Evolutionary conservation across 2,888 invertebrate species (phyloP).

Genomic region (Onchidella celtica): DNA sequence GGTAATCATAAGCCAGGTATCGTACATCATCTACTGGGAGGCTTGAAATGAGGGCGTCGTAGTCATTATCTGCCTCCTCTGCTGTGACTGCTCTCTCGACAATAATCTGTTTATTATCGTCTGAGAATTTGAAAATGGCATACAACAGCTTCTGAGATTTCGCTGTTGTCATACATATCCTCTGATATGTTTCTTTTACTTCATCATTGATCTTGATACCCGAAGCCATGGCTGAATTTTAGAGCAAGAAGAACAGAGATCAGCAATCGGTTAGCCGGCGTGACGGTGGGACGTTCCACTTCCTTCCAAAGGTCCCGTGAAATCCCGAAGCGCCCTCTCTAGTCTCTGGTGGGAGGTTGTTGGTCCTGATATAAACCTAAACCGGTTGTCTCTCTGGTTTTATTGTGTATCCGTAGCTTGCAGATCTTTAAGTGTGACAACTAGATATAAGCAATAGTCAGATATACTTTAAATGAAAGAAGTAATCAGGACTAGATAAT

Average conservation of each 20-base stretch:
- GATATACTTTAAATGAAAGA: too few species aligned
- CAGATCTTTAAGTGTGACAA: background rate
- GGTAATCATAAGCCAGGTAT: constrained; percentile 45
- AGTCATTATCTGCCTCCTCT: background rate
- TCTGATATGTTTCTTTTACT: background rate
- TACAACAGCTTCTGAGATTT: constrained; percentile 21
- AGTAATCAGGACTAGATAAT: background rate
- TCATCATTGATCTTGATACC: constrained; percentile 39
- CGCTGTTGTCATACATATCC: background rate
- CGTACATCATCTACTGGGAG: constrained; percentile 42
- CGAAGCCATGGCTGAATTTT: constrained; percentile 28
- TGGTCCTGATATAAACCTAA: too few species aligned
- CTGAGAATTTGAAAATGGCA: constrained; percentile 30
- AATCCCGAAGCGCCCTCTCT: constrained; percentile 14
- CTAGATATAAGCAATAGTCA: too few species aligned
- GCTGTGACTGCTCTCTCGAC: background rate
- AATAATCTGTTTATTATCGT: constrained; percentile 2
- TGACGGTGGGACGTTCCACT: constrained; percentile 37
- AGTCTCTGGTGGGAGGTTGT: too few species aligned
- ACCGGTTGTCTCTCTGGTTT: too few species aligned
- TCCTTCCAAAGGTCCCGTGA: constrained; percentile 39
- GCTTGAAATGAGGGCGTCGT: constrained; percentile 24
- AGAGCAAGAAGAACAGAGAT: background rate
- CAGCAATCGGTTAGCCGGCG: constrained; percentile 31
- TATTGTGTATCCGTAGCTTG: too few species aligned